Evolutionary conservation across 2,113 vertebrate genomes (phyloP).

Genomic region (Diglossa brunneiventris): DNA sequence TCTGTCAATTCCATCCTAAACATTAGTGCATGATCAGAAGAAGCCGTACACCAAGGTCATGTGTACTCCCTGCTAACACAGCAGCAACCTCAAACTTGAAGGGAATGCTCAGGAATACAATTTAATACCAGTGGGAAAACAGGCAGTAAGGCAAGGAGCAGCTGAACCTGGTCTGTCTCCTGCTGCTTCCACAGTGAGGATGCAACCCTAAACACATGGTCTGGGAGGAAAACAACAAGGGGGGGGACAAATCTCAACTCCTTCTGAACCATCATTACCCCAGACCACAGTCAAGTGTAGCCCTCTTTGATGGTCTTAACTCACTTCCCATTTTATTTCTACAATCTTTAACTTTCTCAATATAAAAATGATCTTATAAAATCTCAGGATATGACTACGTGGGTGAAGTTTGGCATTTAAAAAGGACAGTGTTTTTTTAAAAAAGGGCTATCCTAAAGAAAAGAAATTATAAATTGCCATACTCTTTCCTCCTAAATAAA

Average conservation of each 20-base stretch:
- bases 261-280: neutral
- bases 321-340: neutral
- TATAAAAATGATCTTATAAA: neutral
- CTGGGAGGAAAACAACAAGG: neutral
- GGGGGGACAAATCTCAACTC: neutral
- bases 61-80: neutral
- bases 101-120: neutral
- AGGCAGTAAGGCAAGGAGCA: neutral
- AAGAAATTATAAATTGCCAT: neutral
- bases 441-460: neutral
- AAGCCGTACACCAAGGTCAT: rapidly evolving
- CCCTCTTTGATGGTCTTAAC: neutral
- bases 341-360: neutral
- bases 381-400: neutral
- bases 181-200: neutral
- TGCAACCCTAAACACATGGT: rapidly evolving
- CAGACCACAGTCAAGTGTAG: neutral
- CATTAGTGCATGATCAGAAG: neutral
- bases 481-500: neutral
- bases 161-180: neutral
- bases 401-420: neutral
- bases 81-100: neutral
- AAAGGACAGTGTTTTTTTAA: neutral
- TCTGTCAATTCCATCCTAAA: neutral
- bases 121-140: neutral